These are phyloP conservation scores for Mustelus asterias DNA, from an alignment of 2,113 vertebrate genomes.

Conservation along the genomic window DNA sequence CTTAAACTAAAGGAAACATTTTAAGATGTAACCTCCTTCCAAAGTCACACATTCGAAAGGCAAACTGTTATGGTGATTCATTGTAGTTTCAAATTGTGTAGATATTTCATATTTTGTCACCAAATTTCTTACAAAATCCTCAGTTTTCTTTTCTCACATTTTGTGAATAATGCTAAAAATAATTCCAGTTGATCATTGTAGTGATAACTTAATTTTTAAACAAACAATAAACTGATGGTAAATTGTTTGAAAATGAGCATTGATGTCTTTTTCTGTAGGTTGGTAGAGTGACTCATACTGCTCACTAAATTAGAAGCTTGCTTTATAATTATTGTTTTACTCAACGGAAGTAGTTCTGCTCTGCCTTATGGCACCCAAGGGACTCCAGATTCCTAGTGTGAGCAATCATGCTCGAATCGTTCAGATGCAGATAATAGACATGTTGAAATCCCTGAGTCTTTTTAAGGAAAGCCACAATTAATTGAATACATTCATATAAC, in stretches of 20 bases:
- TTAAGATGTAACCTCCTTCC: not conserved
- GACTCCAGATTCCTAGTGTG: not conserved
- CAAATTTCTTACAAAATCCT: not conserved
- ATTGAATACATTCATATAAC: not conserved
- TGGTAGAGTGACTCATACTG: not conserved
- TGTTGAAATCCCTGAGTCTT: not conserved
- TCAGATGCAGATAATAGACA: not conserved
- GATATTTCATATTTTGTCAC: not conserved
- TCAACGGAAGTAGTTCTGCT: not conserved
- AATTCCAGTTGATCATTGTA: not conserved
- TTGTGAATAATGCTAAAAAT: not conserved
- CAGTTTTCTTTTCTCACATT: not conserved
- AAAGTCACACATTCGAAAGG: not conserved
- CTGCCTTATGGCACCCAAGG: not conserved
- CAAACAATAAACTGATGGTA: not conserved
- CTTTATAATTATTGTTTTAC: conserved; percentile 20
- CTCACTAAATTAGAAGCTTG: not conserved
- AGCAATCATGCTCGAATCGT: conserved; percentile 27
- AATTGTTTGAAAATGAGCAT: not conserved
- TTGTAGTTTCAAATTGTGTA: not conserved
- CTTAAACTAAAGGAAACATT: not conserved
- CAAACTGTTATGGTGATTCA: not conserved
- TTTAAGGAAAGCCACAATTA: conserved; percentile 2
- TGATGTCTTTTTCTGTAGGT: not conserved
- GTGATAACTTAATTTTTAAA: not conserved